Conservation (phyloP, 2,888 invertebrate genomes). For the Hyles lineata region DNA sequence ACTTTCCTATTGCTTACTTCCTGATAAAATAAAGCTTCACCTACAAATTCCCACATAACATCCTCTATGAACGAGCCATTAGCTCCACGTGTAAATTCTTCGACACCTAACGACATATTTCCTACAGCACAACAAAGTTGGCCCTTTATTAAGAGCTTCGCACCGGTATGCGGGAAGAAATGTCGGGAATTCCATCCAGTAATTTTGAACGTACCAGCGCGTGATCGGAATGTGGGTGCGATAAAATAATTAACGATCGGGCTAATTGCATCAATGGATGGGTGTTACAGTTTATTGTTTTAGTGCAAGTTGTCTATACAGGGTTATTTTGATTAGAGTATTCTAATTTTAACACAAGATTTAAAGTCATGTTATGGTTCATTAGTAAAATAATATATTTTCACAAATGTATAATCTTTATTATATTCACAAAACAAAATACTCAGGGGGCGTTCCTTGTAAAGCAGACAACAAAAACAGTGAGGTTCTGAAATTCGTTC, state of each 20-base stretch:
- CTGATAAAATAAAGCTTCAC: background rate
- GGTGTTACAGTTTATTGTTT: background rate
- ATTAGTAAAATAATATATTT: too few relatives aligned
- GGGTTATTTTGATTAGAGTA: too few relatives aligned
- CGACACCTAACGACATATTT: slow-evolving; percentile 15
- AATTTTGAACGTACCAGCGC: slow-evolving; percentile 44
- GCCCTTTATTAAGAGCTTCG: slow-evolving; percentile 33
- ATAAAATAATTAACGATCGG: slow-evolving; percentile 45
- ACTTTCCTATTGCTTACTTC: too few relatives aligned
- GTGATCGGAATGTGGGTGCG: slow-evolving; percentile 44
- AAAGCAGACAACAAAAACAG: too few relatives aligned
- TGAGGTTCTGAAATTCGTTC: too few relatives aligned
- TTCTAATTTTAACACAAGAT: too few relatives aligned
- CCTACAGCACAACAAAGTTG: slow-evolving; percentile 28
- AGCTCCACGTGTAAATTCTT: slow-evolving; percentile 2
- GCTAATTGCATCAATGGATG: slow-evolving; percentile 42
- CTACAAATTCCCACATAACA: too few relatives aligned
- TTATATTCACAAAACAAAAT: too few relatives aligned
- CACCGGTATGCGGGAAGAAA: slow-evolving; percentile 22
- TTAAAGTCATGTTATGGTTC: too few relatives aligned
- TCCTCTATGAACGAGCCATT: slow-evolving; percentile 9
- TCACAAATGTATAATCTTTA: too few relatives aligned
- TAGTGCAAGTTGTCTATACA: background rate
- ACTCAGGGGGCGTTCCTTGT: too few relatives aligned
- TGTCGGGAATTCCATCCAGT: slow-evolving; percentile 42